These are phyloP conservation scores for Limnodromus scolopaceus DNA, from an alignment of 2,797 vertebrate genomes.

Conservation along the genomic window DNA sequence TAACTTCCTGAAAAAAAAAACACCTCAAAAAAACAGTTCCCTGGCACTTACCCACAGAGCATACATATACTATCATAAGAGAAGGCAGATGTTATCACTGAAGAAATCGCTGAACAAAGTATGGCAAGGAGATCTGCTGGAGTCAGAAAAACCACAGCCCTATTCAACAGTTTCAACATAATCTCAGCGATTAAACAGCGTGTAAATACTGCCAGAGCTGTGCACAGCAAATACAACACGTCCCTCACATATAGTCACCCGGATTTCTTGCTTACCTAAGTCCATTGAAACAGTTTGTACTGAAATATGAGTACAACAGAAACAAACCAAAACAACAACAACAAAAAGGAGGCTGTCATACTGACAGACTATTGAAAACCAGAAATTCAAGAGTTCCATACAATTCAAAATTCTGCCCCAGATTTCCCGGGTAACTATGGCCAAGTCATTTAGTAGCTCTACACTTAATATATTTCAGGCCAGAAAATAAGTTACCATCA, in stretches of 20 bases:
- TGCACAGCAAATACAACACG: fast-evolving
- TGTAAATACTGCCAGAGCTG: neutral
- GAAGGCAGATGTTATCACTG: neutral
- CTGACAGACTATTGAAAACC: neutral
- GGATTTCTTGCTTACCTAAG: neutral
- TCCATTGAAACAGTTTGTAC: neutral
- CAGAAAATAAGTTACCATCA: neutral
- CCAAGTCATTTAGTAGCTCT: neutral
- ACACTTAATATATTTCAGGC: neutral
- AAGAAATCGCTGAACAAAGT: neutral
- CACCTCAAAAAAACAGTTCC: neutral
- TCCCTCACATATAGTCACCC: neutral
- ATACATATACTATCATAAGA: neutral
- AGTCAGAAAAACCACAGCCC: neutral
- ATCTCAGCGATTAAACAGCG: neutral
- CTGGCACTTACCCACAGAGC: neutral
- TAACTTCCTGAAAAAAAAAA: neutral
- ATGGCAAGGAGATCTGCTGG: neutral
- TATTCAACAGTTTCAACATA: neutral
- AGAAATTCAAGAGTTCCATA: neutral
- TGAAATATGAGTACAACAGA: neutral
- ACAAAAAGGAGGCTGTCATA: neutral
- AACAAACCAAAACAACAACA: neutral
- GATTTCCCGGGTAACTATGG: neutral
- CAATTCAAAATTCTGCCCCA: neutral